Base-by-base conservation (phyloP, 1,140 invertebrate genomes). In the Branchinecta lindahli region DNA sequence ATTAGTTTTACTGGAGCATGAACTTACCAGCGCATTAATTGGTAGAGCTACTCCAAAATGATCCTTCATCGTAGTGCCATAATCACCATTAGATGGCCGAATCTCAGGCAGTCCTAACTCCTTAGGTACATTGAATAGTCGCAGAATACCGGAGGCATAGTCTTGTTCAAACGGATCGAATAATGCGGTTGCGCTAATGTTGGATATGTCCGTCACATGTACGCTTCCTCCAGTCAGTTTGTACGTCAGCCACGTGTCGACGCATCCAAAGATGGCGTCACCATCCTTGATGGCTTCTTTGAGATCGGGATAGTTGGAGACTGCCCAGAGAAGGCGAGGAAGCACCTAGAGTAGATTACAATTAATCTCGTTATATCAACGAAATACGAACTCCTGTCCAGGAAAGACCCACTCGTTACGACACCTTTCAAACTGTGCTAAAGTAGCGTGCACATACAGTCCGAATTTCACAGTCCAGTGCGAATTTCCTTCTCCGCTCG, bases 201-300 rank as follows among this genome's bases (percentile, higher is more conserved):
- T 61, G 18, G 52, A 61, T 12, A 61, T 61, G 52, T 61, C 52
- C 12, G 52, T 61, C 12, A 61, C 18, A 6, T 61, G 18, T 15
- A 15, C 1, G 52, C 52, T 20, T 61, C 18, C 18, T 12, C 18
- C 18, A 21, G 86, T 86, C 33, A 91, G 78, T 81, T 87, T 90
- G 78, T 94, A 89, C 45, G 97, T 76, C 47, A 98, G 81, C 91
- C 92, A 98, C 3, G 91, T 92, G 76, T 98, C 95, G n/a, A 97
- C 80, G 45, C 92, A 90, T 18, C 93, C 95, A 77, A 94, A 90
- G 74, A 88, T 81, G 1, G 87, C 86, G 72, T 86, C 82, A 21
- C 86, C 83, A 61, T 82, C 80, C 45, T 76, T 74, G 18, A 85
- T 77, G 33, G 85, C 86, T 46, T 84, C 76, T 74, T 83, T 83